A percentile compares a stretch with the other conserved stretches of the same genome.
Evolutionary conservation across 2,113 vertebrate species (phyloP).

Genomic region (Amia ocellicauda): DNA sequence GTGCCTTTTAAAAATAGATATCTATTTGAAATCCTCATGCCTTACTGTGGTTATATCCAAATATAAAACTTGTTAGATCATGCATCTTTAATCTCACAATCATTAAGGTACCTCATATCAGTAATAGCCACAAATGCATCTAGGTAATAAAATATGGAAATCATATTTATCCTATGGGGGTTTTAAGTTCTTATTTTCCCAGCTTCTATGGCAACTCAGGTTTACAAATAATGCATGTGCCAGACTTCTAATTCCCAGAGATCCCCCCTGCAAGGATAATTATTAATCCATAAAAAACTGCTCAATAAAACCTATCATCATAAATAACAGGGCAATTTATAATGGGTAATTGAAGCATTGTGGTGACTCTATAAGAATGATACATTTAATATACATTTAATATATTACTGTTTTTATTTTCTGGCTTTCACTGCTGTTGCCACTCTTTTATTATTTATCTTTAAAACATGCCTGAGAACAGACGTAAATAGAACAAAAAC

Average conservation of each 20-base stretch:
- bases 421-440: too few relatives aligned
- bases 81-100: constrained; percentile 21
- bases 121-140: constrained; percentile 33
- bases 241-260: constrained; percentile 27
- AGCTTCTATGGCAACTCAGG: constrained; percentile 32
- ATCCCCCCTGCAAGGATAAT: constrained; percentile 28
- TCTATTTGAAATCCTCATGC: neutral
- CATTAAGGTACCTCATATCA: constrained; percentile 27
- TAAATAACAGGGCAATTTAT: too few relatives aligned
- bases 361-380: too few relatives aligned
- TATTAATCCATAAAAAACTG: constrained; percentile 23
- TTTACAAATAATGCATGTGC: constrained; percentile 40
- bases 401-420: too few relatives aligned
- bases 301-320: too few relatives aligned
- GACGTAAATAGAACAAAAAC: too few relatives aligned
- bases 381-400: too few relatives aligned
- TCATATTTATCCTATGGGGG: constrained; percentile 31
- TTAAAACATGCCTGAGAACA: too few relatives aligned
- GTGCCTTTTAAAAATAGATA: neutral
- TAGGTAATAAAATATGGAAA: constrained; percentile 45
- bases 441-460: too few relatives aligned
- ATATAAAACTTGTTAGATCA: constrained; percentile 32
- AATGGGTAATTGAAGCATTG: too few relatives aligned
- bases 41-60: constrained; percentile 8
- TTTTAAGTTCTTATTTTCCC: constrained; percentile 14